Percentiles rank a stretch among this genome's conserved stretches.
These are phyloP conservation scores for Onychomys torridus DNA, from an alignment of 2,797 vertebrate species.

Conservation along the genomic window DNA sequence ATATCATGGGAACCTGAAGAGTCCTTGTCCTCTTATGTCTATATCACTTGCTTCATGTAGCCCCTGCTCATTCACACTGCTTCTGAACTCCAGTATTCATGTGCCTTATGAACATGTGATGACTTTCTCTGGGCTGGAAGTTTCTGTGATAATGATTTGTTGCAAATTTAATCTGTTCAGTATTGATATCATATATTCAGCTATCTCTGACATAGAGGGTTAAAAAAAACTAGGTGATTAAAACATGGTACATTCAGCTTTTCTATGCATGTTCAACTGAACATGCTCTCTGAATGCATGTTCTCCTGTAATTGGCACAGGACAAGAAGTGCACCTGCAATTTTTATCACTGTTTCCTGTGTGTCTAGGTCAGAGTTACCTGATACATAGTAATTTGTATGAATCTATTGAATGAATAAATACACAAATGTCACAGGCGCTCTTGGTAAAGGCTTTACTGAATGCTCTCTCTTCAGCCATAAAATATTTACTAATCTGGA, in stretches of 20 bases:
- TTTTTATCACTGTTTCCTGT: background rate
- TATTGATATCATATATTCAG: background rate
- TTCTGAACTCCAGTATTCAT: background rate
- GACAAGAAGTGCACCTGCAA: background rate
- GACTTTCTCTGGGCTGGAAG: background rate
- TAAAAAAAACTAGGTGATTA: background rate
- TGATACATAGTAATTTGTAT: background rate
- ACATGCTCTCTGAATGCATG: no score
- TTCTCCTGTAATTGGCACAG: background rate
- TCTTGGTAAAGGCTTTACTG: background rate
- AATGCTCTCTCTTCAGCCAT: background rate
- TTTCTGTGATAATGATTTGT: background rate
- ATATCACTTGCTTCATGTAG: rapidly evolving
- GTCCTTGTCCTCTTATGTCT: background rate
- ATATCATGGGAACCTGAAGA: background rate
- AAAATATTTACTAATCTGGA: background rate
- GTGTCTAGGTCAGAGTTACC: background rate
- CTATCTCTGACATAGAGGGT: background rate
- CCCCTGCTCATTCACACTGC: background rate
- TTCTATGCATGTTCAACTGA: background rate
- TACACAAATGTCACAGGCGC: background rate
- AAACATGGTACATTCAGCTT: background rate
- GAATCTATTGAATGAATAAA: background rate
- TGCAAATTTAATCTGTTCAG: background rate
- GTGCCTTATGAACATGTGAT: background rate